Evolutionary conservation across 2,113 vertebrate species (phyloP).

Genomic region (Callocephalon fimbriatum): DNA sequence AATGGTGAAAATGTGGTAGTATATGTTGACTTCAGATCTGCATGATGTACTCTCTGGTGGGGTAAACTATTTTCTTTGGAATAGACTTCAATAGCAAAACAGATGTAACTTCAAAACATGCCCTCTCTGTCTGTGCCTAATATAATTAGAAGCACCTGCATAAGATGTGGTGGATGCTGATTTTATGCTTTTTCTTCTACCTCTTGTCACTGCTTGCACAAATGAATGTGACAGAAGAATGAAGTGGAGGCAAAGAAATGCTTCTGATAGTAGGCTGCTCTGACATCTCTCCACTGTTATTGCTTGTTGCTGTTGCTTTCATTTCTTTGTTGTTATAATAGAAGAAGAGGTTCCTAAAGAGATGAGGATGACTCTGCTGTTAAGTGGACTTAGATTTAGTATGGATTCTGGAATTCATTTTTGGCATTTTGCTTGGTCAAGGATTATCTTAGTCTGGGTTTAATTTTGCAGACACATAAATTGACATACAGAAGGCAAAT

Average conservation of each 20-base stretch:
- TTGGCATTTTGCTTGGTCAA: background rate
- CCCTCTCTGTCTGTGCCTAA: background rate
- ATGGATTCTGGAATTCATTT: background rate
- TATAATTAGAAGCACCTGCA: background rate
- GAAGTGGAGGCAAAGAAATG: background rate
- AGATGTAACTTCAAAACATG: background rate
- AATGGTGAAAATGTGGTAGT: background rate
- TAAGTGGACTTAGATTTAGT: background rate
- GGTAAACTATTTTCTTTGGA: background rate
- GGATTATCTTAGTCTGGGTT: constrained; percentile 5
- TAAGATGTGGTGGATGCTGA: background rate
- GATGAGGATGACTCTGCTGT: background rate
- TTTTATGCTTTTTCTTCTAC: background rate
- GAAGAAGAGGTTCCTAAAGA: background rate
- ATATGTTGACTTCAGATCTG: background rate
- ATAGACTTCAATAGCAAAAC: background rate
- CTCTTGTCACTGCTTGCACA: background rate
- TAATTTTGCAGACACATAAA: background rate
- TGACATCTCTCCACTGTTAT: background rate
- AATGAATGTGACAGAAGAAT: background rate
- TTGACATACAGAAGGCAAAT: constrained; percentile 17
- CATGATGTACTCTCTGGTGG: background rate
- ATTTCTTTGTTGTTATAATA: background rate
- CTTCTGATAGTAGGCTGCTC: background rate
- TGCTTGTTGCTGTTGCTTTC: background rate